phyloP scores from a whole-genome alignment of 2,797 vertebrate genomes.

The Arrhamphus sclerolepis region DNA sequence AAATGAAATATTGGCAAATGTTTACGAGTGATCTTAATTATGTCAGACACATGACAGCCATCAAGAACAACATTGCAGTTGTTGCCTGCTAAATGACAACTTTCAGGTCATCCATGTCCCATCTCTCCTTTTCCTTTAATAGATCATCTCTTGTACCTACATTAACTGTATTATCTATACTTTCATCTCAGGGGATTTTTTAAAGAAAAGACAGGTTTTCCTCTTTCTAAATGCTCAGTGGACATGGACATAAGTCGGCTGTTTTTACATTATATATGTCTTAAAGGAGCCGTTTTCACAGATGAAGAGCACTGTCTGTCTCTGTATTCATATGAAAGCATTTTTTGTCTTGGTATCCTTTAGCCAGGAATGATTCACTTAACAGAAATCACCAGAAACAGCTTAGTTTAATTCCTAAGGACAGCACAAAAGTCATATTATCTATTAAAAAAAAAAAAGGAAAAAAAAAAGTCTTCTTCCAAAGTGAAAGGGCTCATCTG shows the following conservation, averaged over 20 bases:
- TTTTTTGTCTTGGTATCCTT: conserved; percentile 19
- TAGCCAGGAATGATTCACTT: conserved; percentile 20
- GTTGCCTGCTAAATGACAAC: conserved; percentile 17
- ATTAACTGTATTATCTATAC: neutral
- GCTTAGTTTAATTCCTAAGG: conserved; percentile 29
- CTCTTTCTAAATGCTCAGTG: too few species aligned
- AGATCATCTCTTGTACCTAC: neutral
- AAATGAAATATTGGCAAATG: conserved; percentile 3
- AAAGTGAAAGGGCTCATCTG: conserved; percentile 54
- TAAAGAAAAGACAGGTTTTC: too few species aligned
- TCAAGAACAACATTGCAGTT: conserved; percentile 21
- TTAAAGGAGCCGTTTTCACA: too few species aligned
- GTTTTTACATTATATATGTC: too few species aligned
- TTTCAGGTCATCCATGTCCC: conserved; percentile 1
- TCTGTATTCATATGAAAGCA: neutral
- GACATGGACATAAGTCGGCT: too few species aligned
- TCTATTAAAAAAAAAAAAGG: conserved; percentile 7
- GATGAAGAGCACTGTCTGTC: neutral
- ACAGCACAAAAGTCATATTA: conserved; percentile 39
- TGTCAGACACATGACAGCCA: conserved; percentile 18
- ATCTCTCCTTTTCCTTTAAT: neutral
- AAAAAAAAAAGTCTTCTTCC: conserved; percentile 41
- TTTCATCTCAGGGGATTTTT: too few species aligned
- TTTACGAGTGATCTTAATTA: conserved; percentile 20
- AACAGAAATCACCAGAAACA: conserved; percentile 36